phyloP scores from a whole-genome alignment of 2,113 vertebrate species.

The Poeciliopsis turrubarensis region DNA sequence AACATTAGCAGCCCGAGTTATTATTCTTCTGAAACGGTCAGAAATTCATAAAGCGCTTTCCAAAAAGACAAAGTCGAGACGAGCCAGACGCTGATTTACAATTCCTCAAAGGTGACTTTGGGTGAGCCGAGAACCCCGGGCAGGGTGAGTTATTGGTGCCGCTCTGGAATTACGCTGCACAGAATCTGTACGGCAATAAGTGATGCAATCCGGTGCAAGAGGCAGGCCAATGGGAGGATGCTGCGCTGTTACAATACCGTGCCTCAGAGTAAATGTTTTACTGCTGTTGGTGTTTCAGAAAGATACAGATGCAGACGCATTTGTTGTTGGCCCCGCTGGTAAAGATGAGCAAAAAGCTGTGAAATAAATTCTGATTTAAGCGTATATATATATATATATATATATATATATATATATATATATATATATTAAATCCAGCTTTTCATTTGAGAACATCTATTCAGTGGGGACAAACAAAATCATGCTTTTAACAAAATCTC shows the following conservation, averaged over 20 bases:
- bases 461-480: too few relatives aligned
- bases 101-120: constrained; percentile 62
- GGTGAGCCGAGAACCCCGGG: constrained; percentile 35
- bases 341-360: not conserved
- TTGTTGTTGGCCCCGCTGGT: not conserved
- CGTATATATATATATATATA: too few relatives aligned
- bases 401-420: too few relatives aligned
- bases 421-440: too few relatives aligned
- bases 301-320: not conserved
- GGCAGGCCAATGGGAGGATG: constrained; percentile 27
- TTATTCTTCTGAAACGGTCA: constrained; percentile 18
- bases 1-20: constrained; percentile 25
- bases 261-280: constrained; percentile 14
- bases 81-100: constrained; percentile 12
- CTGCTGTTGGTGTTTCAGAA: not conserved
- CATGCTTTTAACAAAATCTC: too few relatives aligned
- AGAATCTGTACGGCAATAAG: constrained; percentile 45
- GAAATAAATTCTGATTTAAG: too few relatives aligned
- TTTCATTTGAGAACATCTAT: too few relatives aligned
- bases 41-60: not conserved
- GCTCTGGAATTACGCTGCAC: constrained; percentile 36
- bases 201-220: constrained; percentile 70
- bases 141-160: constrained; percentile 47
- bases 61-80: constrained; percentile 15
- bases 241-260: not conserved